Conservation (phyloP, 2,113 vertebrate genomes). For the Limnothrissa miodon region DNA sequence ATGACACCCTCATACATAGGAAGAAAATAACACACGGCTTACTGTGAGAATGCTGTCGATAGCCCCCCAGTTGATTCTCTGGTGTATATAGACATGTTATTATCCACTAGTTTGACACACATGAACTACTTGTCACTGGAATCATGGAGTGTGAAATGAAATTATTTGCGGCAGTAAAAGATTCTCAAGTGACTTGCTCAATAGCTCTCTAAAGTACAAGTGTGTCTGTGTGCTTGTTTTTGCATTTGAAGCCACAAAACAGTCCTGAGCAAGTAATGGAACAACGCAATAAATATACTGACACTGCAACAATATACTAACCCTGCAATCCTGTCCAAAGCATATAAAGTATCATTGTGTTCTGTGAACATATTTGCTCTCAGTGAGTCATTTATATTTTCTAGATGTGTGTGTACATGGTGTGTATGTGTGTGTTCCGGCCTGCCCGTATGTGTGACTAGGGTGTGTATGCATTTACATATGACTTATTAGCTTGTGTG, state of each 20-base stretch:
- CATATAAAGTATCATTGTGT: background rate
- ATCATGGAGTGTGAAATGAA: no score
- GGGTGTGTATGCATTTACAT: background rate
- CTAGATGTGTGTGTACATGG: background rate
- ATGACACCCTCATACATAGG: background rate
- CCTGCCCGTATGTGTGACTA: background rate
- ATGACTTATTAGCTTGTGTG: background rate
- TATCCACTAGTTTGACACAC: background rate
- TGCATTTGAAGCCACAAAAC: no score
- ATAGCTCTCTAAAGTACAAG: background rate
- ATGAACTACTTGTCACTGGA: background rate
- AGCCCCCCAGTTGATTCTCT: background rate
- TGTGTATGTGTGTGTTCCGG: background rate
- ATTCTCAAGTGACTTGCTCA: no score
- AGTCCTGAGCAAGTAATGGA: no score
- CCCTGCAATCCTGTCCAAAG: background rate
- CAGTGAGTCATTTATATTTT: background rate
- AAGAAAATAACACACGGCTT: background rate
- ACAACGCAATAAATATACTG: no score
- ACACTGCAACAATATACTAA: no score
- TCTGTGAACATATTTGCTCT: background rate
- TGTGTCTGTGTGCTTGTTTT: background rate
- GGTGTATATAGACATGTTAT: no score
- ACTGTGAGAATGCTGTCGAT: background rate
- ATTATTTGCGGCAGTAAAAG: no score